phyloP scores from a whole-genome alignment of 2,113 vertebrate species.

The Ia io region DNA sequence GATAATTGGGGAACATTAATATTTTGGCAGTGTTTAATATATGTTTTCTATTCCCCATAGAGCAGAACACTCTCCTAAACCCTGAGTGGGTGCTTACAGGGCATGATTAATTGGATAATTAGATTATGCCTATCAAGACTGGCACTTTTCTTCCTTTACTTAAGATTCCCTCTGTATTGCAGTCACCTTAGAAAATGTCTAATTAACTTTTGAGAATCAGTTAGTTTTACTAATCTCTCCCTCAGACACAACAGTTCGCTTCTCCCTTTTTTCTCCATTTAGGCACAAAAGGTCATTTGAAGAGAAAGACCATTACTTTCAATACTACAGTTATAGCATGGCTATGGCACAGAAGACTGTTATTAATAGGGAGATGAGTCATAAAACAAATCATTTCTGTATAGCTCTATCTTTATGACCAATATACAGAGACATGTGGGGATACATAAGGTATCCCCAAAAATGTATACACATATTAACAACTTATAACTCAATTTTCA shows the following conservation, averaged over 20 bases:
- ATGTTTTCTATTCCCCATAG: neutral
- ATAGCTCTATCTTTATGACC: neutral
- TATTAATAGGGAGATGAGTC: neutral
- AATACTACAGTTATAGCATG: neutral
- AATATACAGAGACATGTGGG: neutral
- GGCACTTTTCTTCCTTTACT: neutral
- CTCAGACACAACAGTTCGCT: neutral
- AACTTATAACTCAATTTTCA: too few species aligned
- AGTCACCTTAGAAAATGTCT: neutral
- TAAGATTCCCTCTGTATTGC: constrained; percentile 31
- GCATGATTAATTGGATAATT: neutral
- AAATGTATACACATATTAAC: too few species aligned
- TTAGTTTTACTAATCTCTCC: neutral
- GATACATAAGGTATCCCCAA: too few species aligned
- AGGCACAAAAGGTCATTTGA: neutral
- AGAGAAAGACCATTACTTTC: neutral
- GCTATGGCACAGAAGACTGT: neutral
- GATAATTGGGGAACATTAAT: neutral
- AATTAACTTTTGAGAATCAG: constrained; percentile 35
- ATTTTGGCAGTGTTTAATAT: neutral
- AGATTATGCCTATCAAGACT: neutral
- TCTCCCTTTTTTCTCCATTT: neutral
- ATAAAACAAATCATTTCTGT: neutral
- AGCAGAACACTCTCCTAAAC: neutral
- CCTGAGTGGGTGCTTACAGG: neutral